Conservation (phyloP, 1,140 invertebrate genomes). For the Zeugodacus cucurbitae region DNA sequence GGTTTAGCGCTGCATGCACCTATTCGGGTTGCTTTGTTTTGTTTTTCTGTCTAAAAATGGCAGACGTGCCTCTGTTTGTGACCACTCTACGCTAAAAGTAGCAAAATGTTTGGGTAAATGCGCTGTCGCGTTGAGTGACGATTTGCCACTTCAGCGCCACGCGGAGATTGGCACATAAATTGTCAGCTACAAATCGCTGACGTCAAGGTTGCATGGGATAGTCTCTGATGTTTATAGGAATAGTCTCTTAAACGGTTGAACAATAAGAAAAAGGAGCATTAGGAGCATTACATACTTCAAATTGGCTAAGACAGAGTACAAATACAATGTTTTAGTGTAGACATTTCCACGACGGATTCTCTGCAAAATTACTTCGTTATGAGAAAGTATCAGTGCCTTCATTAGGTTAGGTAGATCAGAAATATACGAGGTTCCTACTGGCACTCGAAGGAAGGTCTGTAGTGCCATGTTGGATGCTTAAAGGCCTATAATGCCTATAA, state of each 20-base stretch:
- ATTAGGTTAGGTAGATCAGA: no score
- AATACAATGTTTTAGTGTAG: no score
- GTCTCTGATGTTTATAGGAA: no score
- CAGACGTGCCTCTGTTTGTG: neutral
- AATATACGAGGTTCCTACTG: no score
- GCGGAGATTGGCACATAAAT: neutral
- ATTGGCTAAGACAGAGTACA: no score
- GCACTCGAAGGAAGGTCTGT: no score
- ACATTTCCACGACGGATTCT: no score
- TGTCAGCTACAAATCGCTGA: neutral
- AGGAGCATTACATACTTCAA: no score
- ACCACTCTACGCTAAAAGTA: neutral
- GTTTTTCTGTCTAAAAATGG: neutral
- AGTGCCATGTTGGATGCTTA: no score
- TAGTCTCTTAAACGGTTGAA: neutral
- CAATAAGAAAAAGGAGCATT: neutral
- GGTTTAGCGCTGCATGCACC: neutral
- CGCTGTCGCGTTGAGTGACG: neutral
- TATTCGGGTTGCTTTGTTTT: neutral
- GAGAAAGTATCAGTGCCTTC: no score
- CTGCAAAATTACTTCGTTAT: no score
- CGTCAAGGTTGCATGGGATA: neutral
- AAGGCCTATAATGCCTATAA: no score
- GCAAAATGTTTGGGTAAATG: neutral
- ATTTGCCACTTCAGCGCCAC: conserved; percentile 4